Conservation (phyloP, 2,888 invertebrate species). For the Lysandra bellargus region DNA sequence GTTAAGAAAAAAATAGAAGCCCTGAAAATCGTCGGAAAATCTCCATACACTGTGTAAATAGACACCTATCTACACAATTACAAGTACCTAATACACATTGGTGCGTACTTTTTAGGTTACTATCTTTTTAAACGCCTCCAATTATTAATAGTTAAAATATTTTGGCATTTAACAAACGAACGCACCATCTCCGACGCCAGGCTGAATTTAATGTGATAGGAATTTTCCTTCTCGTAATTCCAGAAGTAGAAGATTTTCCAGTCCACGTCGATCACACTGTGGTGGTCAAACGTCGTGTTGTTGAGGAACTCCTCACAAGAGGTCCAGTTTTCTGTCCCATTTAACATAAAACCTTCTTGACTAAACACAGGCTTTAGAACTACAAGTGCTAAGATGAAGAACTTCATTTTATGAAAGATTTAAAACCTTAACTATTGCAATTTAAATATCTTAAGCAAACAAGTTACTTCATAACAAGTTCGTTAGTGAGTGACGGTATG, state of each 20-base stretch:
- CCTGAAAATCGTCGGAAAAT: no score
- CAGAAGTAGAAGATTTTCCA: constrained; percentile 65
- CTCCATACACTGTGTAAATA: no score
- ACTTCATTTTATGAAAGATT: not conserved
- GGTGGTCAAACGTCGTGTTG: constrained; percentile 48
- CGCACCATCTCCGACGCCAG: constrained; percentile 51
- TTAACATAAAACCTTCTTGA: not conserved
- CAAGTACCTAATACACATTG: no score
- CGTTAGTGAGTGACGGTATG: not conserved
- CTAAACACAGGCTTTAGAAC: constrained; percentile 3
- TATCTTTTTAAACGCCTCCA: no score
- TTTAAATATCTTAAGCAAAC: not conserved
- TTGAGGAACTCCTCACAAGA: constrained; percentile 56
- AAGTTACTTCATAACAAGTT: not conserved
- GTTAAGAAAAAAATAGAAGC: no score
- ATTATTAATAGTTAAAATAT: no score
- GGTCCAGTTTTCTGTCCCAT: constrained; percentile 50
- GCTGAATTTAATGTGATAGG: constrained; percentile 54
- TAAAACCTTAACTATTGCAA: no score
- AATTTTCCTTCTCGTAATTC: constrained; percentile 48
- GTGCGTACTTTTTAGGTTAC: no score
- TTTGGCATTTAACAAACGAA: not conserved
- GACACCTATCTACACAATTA: no score
- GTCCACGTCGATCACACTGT: constrained; percentile 51
- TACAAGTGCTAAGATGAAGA: not conserved